These are phyloP conservation scores for Podilymbus podiceps DNA, from an alignment of 2,113 vertebrate genomes.

Conservation along the genomic window DNA sequence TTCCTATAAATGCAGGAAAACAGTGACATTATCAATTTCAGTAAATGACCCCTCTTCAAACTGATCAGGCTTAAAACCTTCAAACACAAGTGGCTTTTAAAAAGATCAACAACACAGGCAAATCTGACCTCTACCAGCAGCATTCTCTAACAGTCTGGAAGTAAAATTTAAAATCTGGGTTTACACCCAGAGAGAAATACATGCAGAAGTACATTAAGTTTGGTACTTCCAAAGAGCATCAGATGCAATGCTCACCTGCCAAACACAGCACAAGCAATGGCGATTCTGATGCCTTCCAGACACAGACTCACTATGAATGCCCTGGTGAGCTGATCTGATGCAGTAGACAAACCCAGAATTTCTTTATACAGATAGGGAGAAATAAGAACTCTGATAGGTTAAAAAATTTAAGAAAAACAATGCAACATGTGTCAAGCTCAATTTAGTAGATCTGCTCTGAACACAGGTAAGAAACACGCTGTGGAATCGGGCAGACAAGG, in stretches of 20 bases:
- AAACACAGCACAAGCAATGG: background rate
- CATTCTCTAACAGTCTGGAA: background rate
- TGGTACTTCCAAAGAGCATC: background rate
- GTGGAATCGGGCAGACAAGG: background rate
- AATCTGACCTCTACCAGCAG: background rate
- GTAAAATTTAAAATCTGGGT: background rate
- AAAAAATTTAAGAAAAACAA: background rate
- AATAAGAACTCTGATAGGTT: background rate
- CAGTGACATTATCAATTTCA: background rate
- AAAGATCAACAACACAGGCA: background rate
- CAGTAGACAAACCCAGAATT: background rate
- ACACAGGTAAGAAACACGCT: background rate
- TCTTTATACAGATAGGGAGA: accelerated
- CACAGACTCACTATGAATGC: background rate
- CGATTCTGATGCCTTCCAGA: background rate
- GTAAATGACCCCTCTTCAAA: background rate
- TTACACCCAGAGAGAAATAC: background rate
- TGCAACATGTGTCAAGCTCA: background rate
- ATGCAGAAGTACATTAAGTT: background rate
- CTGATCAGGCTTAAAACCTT: background rate
- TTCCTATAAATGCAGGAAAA: constrained; percentile 75
- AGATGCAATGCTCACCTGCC: background rate
- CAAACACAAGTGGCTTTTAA: background rate
- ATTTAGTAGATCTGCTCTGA: background rate
- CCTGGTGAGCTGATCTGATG: background rate